Evolutionary conservation across 1,140 invertebrate genomes (phyloP), one percentile per base, ranked within the genome.

Genomic region (Thereuonema tuberculata): DNA sequence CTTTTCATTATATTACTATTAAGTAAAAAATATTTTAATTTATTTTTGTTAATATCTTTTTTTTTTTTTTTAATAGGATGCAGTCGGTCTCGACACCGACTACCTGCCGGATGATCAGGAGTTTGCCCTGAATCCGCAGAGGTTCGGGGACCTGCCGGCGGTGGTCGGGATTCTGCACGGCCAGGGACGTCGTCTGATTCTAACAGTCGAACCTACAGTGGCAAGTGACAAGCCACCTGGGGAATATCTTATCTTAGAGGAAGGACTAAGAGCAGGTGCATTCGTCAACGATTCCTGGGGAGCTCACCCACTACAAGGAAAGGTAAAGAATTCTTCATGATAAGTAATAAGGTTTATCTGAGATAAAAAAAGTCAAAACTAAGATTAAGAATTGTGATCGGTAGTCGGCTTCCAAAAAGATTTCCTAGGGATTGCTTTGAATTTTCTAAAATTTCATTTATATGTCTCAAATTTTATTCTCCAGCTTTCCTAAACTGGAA

Each of bases 261-360:
- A 21, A 15, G 63, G 68, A 58, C 31, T 48, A 12, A 48, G 25
- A 20, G 5, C 28, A 2, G n/a, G 46, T n/a, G 21, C 50, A 9
- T 59, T 59, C 28, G 46, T 59, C 21, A 59, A 59, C 26, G 46
- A 59, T 23, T 50, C 57, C n/a, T 49, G 12, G 2, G 27, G 46
- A 9, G 61, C 62, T 49, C 52, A 60, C 14, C 68, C 67, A 23
- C 46, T 73, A 37, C 58, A 70, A 21, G 72, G 72, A 61, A 71
- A 65, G 61, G 72, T 72, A 65, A 66, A 68, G 65, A 50, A 48
- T 43, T n/a, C n/a, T n/a, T n/a, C n/a, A n/a, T n/a, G n/a, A n/a
- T n/a, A n/a, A n/a, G n/a, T n/a, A n/a, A n/a, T n/a, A n/a, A n/a
- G n/a, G n/a, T n/a, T n/a, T n/a, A n/a, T n/a, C n/a, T n/a, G n/a